Evolutionary conservation across 2,888 invertebrate genomes (phyloP).

Genomic region (Lasioglossum vierecki): DNA sequence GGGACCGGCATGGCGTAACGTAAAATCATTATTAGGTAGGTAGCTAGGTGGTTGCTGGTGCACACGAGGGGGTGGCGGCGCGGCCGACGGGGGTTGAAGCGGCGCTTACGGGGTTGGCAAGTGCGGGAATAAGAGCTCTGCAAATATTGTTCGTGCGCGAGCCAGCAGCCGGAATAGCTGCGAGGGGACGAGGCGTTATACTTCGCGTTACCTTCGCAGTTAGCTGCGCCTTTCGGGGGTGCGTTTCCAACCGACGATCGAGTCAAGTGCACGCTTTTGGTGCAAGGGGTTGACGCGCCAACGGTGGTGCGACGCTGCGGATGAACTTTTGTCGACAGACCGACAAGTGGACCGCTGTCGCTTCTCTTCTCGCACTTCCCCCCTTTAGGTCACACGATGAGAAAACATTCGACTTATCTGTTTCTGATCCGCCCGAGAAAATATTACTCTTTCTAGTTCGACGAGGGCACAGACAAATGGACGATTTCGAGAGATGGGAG

Average conservation of each 20-base stretch:
- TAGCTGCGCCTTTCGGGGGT: slow-evolving; percentile 65
- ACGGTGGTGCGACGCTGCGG: slow-evolving; percentile 18
- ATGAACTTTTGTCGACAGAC: slow-evolving; percentile 59
- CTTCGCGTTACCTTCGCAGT: slow-evolving; percentile 69
- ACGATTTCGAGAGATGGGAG: slow-evolving; percentile 25
- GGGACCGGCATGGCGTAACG: slow-evolving; percentile 83
- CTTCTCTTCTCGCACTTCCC: not conserved
- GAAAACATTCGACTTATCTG: slow-evolving; percentile 67
- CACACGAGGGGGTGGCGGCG: slow-evolving; percentile 69
- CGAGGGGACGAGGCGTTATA: slow-evolving; percentile 66
- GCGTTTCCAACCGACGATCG: slow-evolving; percentile 56
- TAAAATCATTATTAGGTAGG: slow-evolving; percentile 84
- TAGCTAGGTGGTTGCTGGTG: slow-evolving; percentile 77
- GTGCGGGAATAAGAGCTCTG: slow-evolving; percentile 81
- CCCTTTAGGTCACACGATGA: slow-evolving; percentile 49
- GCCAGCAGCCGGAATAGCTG: slow-evolving; percentile 72
- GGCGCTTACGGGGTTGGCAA: slow-evolving; percentile 67
- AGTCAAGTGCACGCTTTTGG: slow-evolving; percentile 76
- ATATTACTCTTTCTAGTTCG: slow-evolving; percentile 49
- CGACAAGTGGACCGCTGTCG: slow-evolving; percentile 63
- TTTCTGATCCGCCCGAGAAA: slow-evolving; percentile 50
- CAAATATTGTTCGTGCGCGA: slow-evolving; percentile 83
- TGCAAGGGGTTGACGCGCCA: slow-evolving; percentile 62
- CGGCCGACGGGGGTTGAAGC: slow-evolving; percentile 53
- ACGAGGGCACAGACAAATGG: not conserved